phyloP scores from a whole-genome alignment of 2,797 vertebrate species.

The Ctenopoma kingsleyae region DNA sequence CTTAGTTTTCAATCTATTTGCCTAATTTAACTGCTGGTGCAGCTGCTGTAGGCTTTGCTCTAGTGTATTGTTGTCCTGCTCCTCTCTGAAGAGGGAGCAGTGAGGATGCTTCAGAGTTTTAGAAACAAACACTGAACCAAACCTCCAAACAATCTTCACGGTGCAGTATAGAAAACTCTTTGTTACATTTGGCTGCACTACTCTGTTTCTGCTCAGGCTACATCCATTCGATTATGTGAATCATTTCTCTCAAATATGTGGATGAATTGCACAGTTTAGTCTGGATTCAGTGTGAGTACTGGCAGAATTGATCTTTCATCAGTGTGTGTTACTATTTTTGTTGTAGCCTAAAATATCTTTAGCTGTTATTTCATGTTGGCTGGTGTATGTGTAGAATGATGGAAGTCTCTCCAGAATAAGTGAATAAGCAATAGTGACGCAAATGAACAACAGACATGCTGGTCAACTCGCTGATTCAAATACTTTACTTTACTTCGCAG shows the following conservation, averaged over 20 bases:
- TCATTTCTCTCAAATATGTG: not conserved
- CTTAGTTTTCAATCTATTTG: not conserved
- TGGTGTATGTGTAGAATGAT: not conserved
- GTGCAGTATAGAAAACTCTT: not conserved
- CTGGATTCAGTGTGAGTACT: not conserved
- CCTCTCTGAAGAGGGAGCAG: not conserved
- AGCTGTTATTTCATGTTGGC: not conserved
- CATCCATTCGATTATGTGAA: slow-evolving; percentile 7
- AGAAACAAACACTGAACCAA: slow-evolving; percentile 8
- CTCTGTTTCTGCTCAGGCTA: not conserved
- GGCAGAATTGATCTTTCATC: not conserved
- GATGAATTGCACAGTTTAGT: not conserved
- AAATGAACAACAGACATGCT: not conserved
- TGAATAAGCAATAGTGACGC: not conserved
- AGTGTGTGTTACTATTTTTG: not conserved
- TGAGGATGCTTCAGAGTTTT: not conserved
- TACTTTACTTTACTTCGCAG: too few relatives aligned
- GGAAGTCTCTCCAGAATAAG: slow-evolving; percentile 8
- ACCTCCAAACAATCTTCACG: slow-evolving; percentile 4
- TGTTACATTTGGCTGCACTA: not conserved
- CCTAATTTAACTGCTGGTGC: not conserved
- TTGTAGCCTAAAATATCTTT: not conserved
- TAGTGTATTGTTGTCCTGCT: not conserved
- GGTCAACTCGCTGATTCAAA: slow-evolving; percentile 19
- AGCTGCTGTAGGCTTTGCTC: not conserved